phyloP scores from a whole-genome alignment of 2,888 invertebrate genomes.

The Itoplectis maculator region DNA sequence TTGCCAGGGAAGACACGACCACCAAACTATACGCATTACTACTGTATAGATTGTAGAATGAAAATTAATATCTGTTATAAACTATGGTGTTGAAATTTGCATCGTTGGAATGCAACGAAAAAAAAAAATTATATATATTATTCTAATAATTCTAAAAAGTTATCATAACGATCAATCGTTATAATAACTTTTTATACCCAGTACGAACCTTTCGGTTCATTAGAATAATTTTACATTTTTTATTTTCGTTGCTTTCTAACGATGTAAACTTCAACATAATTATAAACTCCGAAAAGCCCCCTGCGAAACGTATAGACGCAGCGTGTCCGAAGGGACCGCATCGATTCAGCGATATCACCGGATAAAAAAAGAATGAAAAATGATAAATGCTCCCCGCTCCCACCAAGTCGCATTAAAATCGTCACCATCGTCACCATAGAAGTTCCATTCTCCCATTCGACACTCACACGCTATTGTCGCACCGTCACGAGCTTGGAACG shows the following conservation, averaged over 20 bases:
- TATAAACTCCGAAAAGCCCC: constrained; percentile 11
- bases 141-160: no score
- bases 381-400: constrained; percentile 34
- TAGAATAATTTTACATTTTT: no score
- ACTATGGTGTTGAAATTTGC: no score
- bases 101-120: no score
- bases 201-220: no score
- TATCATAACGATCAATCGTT: no score
- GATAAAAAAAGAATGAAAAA: constrained; percentile 17
- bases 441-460: constrained; percentile 43
- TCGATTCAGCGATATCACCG: constrained; percentile 29
- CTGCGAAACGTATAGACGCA: constrained; percentile 10
- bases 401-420: constrained; percentile 28
- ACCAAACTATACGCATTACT: constrained; percentile 54
- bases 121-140: no score
- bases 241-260: no score
- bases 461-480: constrained; percentile 55
- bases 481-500: constrained; percentile 61
- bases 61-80: constrained; percentile 35
- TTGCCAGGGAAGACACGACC: no score
- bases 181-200: no score
- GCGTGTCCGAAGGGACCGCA: constrained; percentile 1
- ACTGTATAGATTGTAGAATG: constrained; percentile 49
- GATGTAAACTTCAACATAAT: no score
- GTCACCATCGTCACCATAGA: constrained; percentile 42